phyloP scores from a whole-genome alignment of 2,113 vertebrate species.

The Hyperopisus bebe region DNA sequence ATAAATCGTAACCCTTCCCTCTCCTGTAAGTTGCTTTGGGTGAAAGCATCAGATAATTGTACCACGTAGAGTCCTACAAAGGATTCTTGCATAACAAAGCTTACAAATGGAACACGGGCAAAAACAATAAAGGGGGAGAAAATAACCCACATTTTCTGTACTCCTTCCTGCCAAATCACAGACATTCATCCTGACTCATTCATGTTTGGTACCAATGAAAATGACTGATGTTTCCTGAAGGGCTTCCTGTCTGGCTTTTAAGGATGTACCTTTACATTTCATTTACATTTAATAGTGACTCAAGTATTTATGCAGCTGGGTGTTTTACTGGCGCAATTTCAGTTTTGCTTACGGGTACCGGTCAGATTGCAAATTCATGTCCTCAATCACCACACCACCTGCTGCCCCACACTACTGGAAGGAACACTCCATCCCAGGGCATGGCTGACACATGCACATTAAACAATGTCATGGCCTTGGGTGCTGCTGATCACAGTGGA shows the following conservation, averaged over 20 bases:
- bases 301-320: not conserved
- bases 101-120: not conserved
- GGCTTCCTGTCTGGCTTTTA: not conserved
- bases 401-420: not conserved
- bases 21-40: not conserved
- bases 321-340: not conserved
- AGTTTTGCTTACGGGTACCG: not conserved
- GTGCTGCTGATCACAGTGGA: not conserved
- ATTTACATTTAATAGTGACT: not conserved
- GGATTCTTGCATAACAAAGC: not conserved
- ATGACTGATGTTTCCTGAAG: not conserved
- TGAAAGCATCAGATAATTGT: not conserved
- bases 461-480: not conserved
- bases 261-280: not conserved
- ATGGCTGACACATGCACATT: not conserved
- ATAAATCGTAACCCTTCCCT: not conserved
- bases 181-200: not conserved
- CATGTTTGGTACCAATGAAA: not conserved
- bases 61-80: not conserved
- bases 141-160: not conserved
- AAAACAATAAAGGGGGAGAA: not conserved
- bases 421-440: not conserved
- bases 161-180: not conserved
- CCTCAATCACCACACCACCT: not conserved
- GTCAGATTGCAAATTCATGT: not conserved